Base-by-base conservation (phyloP, 1,140 invertebrate genomes). In the Cydia splendana region DNA sequence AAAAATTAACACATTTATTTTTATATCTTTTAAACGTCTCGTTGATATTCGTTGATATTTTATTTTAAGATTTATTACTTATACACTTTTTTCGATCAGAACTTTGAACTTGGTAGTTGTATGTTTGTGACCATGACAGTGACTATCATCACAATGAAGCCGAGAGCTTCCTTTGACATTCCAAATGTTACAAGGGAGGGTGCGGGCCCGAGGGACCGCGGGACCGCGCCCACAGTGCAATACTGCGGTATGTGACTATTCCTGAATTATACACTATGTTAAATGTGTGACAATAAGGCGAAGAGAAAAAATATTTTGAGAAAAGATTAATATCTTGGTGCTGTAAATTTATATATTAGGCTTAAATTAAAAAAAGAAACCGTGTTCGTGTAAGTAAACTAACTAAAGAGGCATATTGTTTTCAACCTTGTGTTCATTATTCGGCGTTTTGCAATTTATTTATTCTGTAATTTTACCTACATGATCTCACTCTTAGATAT, bases 321-420 rank as follows among this genome's bases (percentile, higher is more conserved):
- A 91, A 90, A 91, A 88, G 88, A 92, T 84, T 85, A 90, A 92
- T 90, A 92, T 89, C 90, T 93, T 93, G 91, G 91, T 93, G 91
- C 91, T 93, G 91, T 91, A 92, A 93, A 93, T 89, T 93, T 91
- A 92, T 93, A 93, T 92, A 92, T 92, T 93, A 91, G 90, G 91
- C 90, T 92, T 93, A 92, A 93, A 93, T 91, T 91, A 87, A 85
- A 42, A 53, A 91, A 89, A 84, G 80, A 85, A 92, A 93, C 86
- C 80, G 84, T 91, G 91, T 91, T 93, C 88, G 89, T 89, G 82
- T 91, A 91, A 90, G 89, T 87, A 74, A 71, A 71, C 67, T 71
- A 89, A 91, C 87, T 87, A 87, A 88, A 89, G 89, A 93, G 90
- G 89, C 90, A 88, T 91, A 90, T 92, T 88, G 82, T 88, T 91